phyloP scores from a whole-genome alignment of 2,113 vertebrate species.

The Perca flavescens region DNA sequence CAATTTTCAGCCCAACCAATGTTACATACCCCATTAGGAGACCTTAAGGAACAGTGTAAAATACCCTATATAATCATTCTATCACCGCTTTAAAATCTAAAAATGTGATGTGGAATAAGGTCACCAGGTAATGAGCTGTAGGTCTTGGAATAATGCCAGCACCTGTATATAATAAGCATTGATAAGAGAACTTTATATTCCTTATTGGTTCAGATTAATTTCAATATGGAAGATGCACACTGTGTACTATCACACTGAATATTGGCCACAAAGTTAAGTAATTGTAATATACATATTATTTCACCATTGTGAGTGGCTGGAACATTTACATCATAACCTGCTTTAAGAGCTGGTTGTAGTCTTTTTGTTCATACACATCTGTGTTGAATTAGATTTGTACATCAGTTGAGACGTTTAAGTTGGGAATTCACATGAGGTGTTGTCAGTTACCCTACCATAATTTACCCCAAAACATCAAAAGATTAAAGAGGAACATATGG shows the following conservation, averaged over 20 bases:
- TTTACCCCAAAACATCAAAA: background rate
- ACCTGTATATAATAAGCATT: background rate
- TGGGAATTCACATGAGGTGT: background rate
- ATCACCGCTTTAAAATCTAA: too few species aligned
- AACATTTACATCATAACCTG: background rate
- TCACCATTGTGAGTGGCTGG: background rate
- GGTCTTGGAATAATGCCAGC: background rate
- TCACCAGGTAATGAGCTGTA: background rate
- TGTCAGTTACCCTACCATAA: background rate
- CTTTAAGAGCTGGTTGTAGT: background rate
- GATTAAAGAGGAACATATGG: constrained; percentile 19
- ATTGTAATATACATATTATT: background rate
- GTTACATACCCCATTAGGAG: too few species aligned
- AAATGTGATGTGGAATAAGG: background rate
- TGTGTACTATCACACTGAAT: background rate
- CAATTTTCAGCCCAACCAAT: too few species aligned
- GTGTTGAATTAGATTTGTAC: background rate
- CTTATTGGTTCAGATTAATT: background rate
- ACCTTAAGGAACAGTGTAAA: too few species aligned
- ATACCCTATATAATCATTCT: too few species aligned
- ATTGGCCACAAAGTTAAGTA: background rate
- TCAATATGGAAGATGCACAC: background rate
- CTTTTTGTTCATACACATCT: background rate
- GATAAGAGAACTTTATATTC: too few species aligned
- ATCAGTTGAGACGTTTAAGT: background rate